A percentile compares a stretch with the other conserved stretches of the same genome.
phyloP scores from a whole-genome alignment of 2,797 vertebrate species.

The Mionectes olivaceus region DNA sequence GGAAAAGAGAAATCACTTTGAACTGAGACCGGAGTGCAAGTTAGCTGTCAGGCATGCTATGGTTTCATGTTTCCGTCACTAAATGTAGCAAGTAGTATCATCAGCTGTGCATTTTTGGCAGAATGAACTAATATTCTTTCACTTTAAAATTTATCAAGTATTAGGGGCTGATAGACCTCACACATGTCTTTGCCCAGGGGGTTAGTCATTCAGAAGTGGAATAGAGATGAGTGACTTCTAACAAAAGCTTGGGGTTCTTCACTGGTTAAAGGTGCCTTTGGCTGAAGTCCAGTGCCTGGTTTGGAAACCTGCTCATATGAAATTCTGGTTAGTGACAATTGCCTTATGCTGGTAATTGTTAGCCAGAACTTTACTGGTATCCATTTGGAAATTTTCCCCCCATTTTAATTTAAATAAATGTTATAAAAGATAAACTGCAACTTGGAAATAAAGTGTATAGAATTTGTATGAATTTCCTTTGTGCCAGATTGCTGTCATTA shows the following conservation, averaged over 20 bases:
- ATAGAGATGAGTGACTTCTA: not conserved
- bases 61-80: not conserved
- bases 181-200: not conserved
- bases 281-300: not conserved
- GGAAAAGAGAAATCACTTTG: not conserved
- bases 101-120: not conserved
- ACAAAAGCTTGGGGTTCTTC: not conserved
- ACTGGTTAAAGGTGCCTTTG: not conserved
- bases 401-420: not conserved
- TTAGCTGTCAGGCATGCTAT: not conserved
- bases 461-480: not conserved
- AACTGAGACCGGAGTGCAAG: not conserved
- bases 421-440: not conserved
- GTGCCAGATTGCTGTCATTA: not conserved
- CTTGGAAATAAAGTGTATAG: not conserved
- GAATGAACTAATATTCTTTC: not conserved
- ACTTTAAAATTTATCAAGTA: not conserved
- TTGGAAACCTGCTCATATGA: not conserved
- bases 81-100: not conserved
- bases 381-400: not conserved
- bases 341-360: not conserved
- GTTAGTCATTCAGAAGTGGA: not conserved
- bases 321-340: not conserved
- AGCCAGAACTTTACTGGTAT: not conserved
- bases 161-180: not conserved